Evolutionary conservation across 2,888 invertebrate genomes (phyloP).

Genomic region (Sinopyrophorus schimmeli): DNA sequence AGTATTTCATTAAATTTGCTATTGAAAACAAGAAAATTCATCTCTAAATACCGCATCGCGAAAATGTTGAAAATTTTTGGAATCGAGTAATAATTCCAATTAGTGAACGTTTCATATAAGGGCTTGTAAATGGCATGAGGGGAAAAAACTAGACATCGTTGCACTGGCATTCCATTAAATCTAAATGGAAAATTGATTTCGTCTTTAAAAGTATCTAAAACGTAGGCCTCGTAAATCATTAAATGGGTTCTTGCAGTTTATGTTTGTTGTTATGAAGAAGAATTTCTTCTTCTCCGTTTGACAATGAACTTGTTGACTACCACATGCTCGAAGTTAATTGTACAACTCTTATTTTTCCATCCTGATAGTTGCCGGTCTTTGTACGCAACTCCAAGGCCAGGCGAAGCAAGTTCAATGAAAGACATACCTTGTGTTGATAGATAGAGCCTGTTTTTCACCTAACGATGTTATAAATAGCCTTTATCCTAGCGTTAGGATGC

Average conservation of each 20-base stretch:
- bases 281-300: no score
- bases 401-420: constrained; percentile 37
- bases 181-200: constrained; percentile 15
- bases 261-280: constrained; percentile 6
- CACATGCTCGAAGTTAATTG: constrained; percentile 27
- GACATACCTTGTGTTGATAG: constrained; percentile 36
- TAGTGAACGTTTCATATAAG: no score
- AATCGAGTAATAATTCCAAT: no score
- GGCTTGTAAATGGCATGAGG: no score
- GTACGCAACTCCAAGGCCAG: constrained; percentile 35
- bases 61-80: no score
- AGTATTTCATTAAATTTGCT: constrained; percentile 21
- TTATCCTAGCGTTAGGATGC: constrained; percentile 36
- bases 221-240: no score
- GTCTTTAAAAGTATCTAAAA: no score
- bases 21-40: constrained; percentile 15
- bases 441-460: constrained; percentile 37
- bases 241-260: no score
- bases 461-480: constrained; percentile 40
- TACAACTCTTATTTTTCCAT: constrained; percentile 32
- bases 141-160: no score
- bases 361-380: constrained; percentile 32
- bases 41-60: constrained; percentile 17
- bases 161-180: no score
- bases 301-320: constrained; percentile 26